Evolutionary conservation across 2,888 invertebrate genomes (phyloP).

Genomic region (Diadegma fenestrale): DNA sequence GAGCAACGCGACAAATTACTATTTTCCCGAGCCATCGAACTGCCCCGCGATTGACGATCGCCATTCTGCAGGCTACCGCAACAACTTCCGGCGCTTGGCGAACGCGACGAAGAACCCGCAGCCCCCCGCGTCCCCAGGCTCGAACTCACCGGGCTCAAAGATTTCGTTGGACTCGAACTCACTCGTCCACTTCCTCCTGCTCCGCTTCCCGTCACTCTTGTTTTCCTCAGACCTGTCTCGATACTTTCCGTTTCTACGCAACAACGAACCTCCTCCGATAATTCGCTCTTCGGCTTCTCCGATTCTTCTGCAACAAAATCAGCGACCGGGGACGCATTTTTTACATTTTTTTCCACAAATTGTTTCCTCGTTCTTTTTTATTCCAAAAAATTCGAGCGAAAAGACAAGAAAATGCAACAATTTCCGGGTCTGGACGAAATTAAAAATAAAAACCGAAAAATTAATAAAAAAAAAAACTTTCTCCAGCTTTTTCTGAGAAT

Average conservation of each 20-base stretch:
- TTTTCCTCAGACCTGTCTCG: slow-evolving; percentile 90
- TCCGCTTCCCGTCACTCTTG: slow-evolving; percentile 80
- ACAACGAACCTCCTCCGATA: slow-evolving; percentile 76
- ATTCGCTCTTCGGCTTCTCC: slow-evolving; percentile 43
- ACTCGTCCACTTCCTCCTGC: slow-evolving; percentile 69
- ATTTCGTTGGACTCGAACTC: slow-evolving; percentile 77
- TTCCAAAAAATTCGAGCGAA: not conserved
- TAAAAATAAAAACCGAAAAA: no score
- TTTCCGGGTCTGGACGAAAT: not conserved
- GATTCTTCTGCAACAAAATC: slow-evolving; percentile 44
- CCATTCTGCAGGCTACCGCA: slow-evolving; percentile 66
- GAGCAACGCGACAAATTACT: slow-evolving; percentile 80
- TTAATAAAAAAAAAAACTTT: no score
- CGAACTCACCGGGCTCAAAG: slow-evolving; percentile 75
- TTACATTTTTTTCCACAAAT: not conserved
- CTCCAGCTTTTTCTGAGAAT: no score
- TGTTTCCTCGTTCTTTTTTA: not conserved
- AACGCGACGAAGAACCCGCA: slow-evolving; percentile 48
- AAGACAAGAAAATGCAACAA: not conserved
- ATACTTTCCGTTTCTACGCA: slow-evolving; percentile 85
- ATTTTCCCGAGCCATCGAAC: slow-evolving; percentile 79
- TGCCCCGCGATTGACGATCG: slow-evolving; percentile 77
- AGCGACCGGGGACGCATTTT: not conserved
- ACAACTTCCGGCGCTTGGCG: slow-evolving; percentile 55
- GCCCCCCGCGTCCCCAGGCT: slow-evolving; percentile 9